Conservation (phyloP, 2,888 invertebrate genomes). For the Apamea crenata region DNA sequence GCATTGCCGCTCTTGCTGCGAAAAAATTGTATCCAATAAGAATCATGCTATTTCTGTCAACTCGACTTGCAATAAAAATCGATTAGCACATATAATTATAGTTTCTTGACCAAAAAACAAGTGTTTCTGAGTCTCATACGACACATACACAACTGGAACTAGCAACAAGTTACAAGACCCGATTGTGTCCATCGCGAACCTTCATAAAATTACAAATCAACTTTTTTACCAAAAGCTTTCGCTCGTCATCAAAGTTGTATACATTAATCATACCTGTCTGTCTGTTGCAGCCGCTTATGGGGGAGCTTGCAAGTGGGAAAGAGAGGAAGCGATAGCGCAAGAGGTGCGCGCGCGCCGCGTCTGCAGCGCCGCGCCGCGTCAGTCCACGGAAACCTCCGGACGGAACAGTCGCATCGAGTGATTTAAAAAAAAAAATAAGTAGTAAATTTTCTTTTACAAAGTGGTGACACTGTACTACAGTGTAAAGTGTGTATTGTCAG, state of each 20-base stretch:
- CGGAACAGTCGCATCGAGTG: constrained; percentile 62
- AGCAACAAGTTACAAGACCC: constrained; percentile 45
- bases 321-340: constrained; percentile 46
- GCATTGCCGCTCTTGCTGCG: neutral
- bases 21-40: constrained; percentile 1
- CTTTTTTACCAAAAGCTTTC: constrained; percentile 77
- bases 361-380: constrained; percentile 73
- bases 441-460: constrained; percentile 8
- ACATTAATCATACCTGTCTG: constrained; percentile 74
- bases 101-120: constrained; percentile 45
- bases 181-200: constrained; percentile 63
- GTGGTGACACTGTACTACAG: constrained; percentile 25
- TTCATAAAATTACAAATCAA: constrained; percentile 73
- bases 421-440: neutral
- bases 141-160: constrained; percentile 42
- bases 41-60: constrained; percentile 16
- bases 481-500: constrained; percentile 51
- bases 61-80: constrained; percentile 25
- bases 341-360: constrained; percentile 65
- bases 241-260: constrained; percentile 71
- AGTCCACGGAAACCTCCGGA: constrained; percentile 72
- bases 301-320: constrained; percentile 17
- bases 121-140: constrained; percentile 32
- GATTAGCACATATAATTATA: constrained; percentile 47
- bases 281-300: constrained; percentile 67